phyloP scores from a whole-genome alignment of 2,888 invertebrate species.

The Watsonalla cultraria region DNA sequence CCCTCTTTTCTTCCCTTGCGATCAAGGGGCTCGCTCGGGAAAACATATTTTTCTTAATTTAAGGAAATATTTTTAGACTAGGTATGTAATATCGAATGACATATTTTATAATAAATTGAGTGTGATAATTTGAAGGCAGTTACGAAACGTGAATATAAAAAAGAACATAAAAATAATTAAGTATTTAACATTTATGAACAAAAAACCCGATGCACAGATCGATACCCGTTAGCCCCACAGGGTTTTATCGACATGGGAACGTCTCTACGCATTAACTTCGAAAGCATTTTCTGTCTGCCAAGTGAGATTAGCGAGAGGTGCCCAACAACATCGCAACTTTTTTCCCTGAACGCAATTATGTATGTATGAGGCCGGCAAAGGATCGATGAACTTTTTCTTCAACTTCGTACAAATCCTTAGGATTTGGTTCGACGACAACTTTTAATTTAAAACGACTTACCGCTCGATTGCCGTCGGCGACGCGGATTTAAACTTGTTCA shows the following conservation, averaged over 20 bases:
- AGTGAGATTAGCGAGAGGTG: conserved; percentile 1
- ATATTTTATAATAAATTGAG: no score
- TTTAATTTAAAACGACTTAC: conserved; percentile 70
- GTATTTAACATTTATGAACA: not conserved
- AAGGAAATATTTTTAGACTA: no score
- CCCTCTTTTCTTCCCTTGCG: no score
- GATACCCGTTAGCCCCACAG: not conserved
- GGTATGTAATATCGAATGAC: no score
- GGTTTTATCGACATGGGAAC: not conserved
- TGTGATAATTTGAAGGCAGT: no score
- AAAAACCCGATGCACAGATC: not conserved
- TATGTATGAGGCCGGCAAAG: conserved; percentile 26
- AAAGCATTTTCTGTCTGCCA: conserved; percentile 3
- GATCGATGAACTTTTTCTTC: conserved; percentile 26
- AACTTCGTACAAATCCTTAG: conserved; percentile 40
- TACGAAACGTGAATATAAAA: no score
- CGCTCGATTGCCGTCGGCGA: conserved; percentile 51
- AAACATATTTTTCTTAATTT: no score
- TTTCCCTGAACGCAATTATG: conserved; percentile 22
- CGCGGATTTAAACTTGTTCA: conserved; percentile 54
- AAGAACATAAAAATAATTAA: not conserved
- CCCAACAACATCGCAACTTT: conserved; percentile 7
- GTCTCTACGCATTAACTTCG: conserved; percentile 1
- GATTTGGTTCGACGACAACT: conserved; percentile 47
- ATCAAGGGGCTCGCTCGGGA: no score